Evolutionary conservation across 2,888 invertebrate species (phyloP).

Genomic region (Ophion slaviceki): DNA sequence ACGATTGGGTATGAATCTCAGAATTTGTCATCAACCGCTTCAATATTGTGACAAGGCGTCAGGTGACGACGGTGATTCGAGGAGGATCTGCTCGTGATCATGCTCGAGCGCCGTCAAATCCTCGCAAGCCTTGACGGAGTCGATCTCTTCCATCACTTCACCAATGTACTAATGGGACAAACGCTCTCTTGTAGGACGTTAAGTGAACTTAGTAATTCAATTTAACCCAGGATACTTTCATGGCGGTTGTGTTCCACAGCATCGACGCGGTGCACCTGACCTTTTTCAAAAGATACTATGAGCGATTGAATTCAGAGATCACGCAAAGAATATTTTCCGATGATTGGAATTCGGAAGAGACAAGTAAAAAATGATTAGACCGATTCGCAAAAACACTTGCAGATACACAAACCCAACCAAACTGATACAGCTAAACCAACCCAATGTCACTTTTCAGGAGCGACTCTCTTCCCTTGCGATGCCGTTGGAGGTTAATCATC

Average conservation of each 20-base stretch:
- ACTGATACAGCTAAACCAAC: slow-evolving; percentile 89
- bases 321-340: no score
- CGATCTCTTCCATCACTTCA: slow-evolving; percentile 94
- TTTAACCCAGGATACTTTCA: slow-evolving; percentile 85
- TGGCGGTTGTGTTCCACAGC: slow-evolving; percentile 81
- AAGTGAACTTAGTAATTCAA: slow-evolving; percentile 97
- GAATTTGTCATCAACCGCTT: slow-evolving; percentile 12
- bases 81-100: slow-evolving; percentile 92
- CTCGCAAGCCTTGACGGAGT: slow-evolving; percentile 94
- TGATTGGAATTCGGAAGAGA: no score
- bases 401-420: no score
- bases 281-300: slow-evolving; percentile 46
- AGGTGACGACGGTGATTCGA: slow-evolving; percentile 85
- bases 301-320: no score
- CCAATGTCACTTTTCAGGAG: slow-evolving; percentile 93
- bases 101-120: slow-evolving; percentile 92
- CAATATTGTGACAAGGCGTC: slow-evolving; percentile 67
- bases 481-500: no score
- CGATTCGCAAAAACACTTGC: no score
- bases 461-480: slow-evolving; percentile 79
- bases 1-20: slow-evolving; percentile 2
- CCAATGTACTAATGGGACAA: slow-evolving; percentile 97
- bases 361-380: no score
- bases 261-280: slow-evolving; percentile 80
- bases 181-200: slow-evolving; percentile 98